Evolutionary conservation across 2,888 invertebrate species (phyloP), one percentile per base, ranked within the genome.

Genomic region (Leptothorax acervorum): DNA sequence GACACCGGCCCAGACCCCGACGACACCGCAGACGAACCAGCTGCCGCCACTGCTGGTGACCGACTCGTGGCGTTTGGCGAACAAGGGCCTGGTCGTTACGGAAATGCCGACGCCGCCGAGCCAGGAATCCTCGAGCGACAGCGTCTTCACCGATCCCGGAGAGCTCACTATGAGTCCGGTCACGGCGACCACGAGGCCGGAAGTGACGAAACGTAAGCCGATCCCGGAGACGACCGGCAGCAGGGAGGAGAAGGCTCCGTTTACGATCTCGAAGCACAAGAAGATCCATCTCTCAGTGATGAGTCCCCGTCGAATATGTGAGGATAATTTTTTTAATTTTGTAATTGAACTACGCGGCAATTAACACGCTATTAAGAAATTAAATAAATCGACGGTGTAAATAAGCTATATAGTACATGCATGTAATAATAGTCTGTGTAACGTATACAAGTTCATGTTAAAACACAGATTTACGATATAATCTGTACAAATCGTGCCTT

Each of bases 111-210:
- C 92, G 74, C 95, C 94, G 89, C 96, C 95, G 90, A 96, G 95
- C 92, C 96, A 95, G 93, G 96, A 95, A 88, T 96, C 97, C 88
- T 97, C 97, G 94, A 96, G 96, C 86, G 96, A 97, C 92, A 97
- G 97, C 93, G 96, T 97, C 94, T 97, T 97, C 95, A 97, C 97
- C 90, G 97, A 97, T 95, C 97, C 97, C 11, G 94, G 94, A 28
- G 92, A 92, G 71, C 85, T 82, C 1, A 39, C 65, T 8, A 65
- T 57, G 53, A 81, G 71, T 28, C 65, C 84, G 12, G 42, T 55
- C 35, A 45, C 48, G 31, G n/a, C 31, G 5, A 48, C 18, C 12
- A 9, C 63, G 42, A 70, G 35, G 2, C 35, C 23, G 4, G 62
- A 60, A 42, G 78, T 51, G 12, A 23, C 11, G 23, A 70, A 63